Percentiles rank a stretch among this genome's conserved stretches.
Evolutionary conservation across 2,113 vertebrate genomes (phyloP).

Genomic region (Tretioscincus oriximinensis): DNA sequence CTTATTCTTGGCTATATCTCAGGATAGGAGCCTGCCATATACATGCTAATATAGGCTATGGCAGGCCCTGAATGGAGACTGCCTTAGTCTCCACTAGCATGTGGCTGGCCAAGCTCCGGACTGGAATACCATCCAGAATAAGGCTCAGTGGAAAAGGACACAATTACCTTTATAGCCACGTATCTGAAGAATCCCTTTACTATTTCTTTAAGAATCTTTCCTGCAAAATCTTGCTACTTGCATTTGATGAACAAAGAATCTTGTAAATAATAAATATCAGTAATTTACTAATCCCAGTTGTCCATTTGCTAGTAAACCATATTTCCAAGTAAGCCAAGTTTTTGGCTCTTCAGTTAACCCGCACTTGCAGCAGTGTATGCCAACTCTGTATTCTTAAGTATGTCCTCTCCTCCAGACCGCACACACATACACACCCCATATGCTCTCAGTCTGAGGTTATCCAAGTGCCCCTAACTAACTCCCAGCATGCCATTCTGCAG

Average conservation of each 20-base stretch:
- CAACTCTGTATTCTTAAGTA: neutral
- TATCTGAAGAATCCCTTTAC: constrained; percentile 18
- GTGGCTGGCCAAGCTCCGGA: too few relatives aligned
- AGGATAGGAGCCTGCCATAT: too few relatives aligned
- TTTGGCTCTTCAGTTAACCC: neutral
- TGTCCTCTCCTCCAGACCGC: neutral
- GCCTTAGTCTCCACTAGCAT: too few relatives aligned
- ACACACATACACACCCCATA: neutral
- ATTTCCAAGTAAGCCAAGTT: neutral
- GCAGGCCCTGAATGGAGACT: too few relatives aligned
- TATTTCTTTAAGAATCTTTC: constrained; percentile 26
- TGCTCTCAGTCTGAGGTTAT: too few relatives aligned
- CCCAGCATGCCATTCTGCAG: too few relatives aligned
- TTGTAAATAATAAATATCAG: neutral
- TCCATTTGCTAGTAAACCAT: too few relatives aligned
- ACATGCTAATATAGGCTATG: too few relatives aligned
- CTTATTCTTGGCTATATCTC: too few relatives aligned
- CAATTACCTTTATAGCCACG: constrained; percentile 12
- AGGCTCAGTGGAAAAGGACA: neutral
- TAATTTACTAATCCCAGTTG: neutral
- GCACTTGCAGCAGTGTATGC: neutral
- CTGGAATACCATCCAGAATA: too few relatives aligned
- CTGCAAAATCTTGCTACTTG: neutral
- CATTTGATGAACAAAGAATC: neutral
- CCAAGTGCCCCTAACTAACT: too few relatives aligned